These are phyloP conservation scores for Myiothlypis coronata DNA, from an alignment of 2,797 vertebrate genomes.

Conservation along the genomic window DNA sequence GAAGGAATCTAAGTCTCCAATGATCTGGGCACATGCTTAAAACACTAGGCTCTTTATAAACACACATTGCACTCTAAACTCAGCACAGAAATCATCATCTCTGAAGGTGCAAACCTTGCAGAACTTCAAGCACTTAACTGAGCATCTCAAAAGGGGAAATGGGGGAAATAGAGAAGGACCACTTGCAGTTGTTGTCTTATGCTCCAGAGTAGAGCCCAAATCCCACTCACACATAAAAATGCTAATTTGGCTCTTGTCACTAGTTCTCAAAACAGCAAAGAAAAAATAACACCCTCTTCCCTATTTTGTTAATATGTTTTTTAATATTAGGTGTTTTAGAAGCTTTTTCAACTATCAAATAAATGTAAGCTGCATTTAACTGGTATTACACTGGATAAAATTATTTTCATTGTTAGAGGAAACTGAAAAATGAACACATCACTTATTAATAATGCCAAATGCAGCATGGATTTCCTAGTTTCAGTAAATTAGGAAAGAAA, in stretches of 20 bases:
- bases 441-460: not conserved
- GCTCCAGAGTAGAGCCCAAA: not conserved
- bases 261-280: not conserved
- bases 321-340: not conserved
- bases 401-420: not conserved
- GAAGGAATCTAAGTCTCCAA: not conserved
- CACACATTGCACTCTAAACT: not conserved
- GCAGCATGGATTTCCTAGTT: not conserved
- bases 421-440: not conserved
- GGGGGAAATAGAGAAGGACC: not conserved
- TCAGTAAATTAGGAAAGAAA: not conserved
- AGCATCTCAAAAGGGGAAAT: not conserved
- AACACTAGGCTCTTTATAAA: not conserved
- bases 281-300: not conserved
- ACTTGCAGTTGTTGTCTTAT: not conserved
- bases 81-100: not conserved
- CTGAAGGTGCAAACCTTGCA: not conserved
- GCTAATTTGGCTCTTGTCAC: not conserved
- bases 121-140: not conserved
- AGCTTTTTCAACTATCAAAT: not conserved
- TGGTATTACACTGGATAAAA: not conserved
- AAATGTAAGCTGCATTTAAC: not conserved
- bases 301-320: not conserved
- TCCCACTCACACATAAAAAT: not conserved
- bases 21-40: not conserved